Base-by-base conservation (phyloP, 2,888 invertebrate genomes). In the Ophion ventricosus region DNA sequence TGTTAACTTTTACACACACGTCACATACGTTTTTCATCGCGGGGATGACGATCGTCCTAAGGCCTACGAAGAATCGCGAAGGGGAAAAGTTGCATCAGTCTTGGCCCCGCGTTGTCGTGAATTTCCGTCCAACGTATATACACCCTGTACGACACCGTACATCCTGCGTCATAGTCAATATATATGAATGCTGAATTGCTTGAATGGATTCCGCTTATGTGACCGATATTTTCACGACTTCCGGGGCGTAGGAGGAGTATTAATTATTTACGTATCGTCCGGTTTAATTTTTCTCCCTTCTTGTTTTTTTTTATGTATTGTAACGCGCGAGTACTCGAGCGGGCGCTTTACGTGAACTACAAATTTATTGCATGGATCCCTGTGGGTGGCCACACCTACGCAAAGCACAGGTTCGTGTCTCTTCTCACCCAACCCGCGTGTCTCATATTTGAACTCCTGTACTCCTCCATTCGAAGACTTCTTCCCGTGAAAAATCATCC, bases 201-300 rank as follows among this genome's bases (percentile, higher is more conserved):
- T 85, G 83, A 89, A 85, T 85, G 87, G 87, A 86, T 87, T 87
- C 86, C 77, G 66, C 73, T 77, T 85, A 87, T 64, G 83, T 63
- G 85, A 82, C 80, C 82, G 70, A 82, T 67, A 78, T 57, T 66
- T 64, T 43, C 26, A 66, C 43, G 67, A 72, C 66, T 70, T 69
- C 64, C 57, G 40, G 61, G 61, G 72, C 74, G 84, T 80, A 72
- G 75, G 82, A 8, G 40, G 64, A 69, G 43, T 59, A 54, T 74
- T 66, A 74, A 76, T 54, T 57, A 59, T 59, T 11, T 40, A 74
- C 75, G 49, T 61, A 63, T 26, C 35, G 35, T 10, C 8, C 20
- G 56, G 23, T 43, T 35, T 20, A 63, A 76, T 66, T 74, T 64
- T 64, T 59, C 61, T 67, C 54, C 80, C 49, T 61, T 59, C 49